Percentiles rank a stretch among this genome's conserved stretches.
phyloP scores from a whole-genome alignment of 2,888 invertebrate species.

The Pristionchus entomophagus region DNA sequence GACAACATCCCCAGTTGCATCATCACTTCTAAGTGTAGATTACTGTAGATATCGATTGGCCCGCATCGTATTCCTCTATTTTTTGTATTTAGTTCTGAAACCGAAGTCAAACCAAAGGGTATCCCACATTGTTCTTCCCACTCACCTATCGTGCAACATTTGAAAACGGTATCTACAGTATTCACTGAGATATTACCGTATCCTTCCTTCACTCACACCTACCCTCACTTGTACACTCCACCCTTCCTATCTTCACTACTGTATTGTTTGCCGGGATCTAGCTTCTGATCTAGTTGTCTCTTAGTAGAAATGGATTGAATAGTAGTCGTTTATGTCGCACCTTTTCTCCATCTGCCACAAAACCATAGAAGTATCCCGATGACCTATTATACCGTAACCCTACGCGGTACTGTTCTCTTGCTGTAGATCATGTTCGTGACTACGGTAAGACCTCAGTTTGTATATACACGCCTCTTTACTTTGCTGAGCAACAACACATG shows the following conservation, averaged over 20 bases:
- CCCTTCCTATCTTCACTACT: conserved; percentile 4
- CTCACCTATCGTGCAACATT: neutral
- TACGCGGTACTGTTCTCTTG: neutral
- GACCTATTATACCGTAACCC: conserved; percentile 24
- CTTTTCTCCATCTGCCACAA: too few relatives aligned
- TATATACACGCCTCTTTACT: conserved; percentile 33
- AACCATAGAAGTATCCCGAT: conserved; percentile 41
- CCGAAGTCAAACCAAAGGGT: conserved; percentile 35
- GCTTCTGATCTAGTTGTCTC: neutral
- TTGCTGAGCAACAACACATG: conserved; percentile 17
- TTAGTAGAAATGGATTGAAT: neutral
- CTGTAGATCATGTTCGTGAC: neutral
- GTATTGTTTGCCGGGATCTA: conserved; percentile 31
- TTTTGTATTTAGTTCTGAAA: conserved; percentile 4
- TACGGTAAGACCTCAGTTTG: neutral
- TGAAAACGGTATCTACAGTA: neutral
- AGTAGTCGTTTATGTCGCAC: conserved; percentile 22
- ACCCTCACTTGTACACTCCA: conserved; percentile 10
- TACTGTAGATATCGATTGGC: conserved; percentile 12
- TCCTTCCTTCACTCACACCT: conserved; percentile 10
- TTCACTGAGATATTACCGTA: neutral
- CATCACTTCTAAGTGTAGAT: neutral
- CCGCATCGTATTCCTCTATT: neutral
- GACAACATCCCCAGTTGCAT: neutral
- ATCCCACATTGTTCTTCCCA: conserved; percentile 11